Conservation (phyloP, 2,797 vertebrate species). For the Clarias fuscus region DNA sequence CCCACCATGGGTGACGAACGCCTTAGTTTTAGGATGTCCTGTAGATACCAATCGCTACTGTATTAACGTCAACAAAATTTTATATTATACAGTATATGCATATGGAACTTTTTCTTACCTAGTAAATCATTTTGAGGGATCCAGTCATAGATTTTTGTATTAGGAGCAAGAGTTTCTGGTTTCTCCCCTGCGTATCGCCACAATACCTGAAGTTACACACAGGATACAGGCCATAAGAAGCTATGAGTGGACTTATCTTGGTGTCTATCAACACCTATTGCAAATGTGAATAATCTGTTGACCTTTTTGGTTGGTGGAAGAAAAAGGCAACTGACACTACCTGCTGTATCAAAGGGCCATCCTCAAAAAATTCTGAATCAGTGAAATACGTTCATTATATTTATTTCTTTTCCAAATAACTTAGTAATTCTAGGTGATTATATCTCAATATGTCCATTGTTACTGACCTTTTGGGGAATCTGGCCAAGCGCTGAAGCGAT, state of each 20-base stretch:
- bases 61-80: background rate
- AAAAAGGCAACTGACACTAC: background rate
- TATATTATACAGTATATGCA: too few relatives aligned
- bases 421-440: background rate
- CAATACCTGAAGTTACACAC: slow-evolving; percentile 73
- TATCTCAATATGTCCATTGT: background rate
- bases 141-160: slow-evolving; percentile 85
- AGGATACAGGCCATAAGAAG: background rate
- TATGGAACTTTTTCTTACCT: slow-evolving; percentile 65
- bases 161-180: slow-evolving; percentile 78
- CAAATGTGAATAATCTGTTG: background rate
- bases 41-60: background rate
- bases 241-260: background rate
- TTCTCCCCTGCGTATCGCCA: slow-evolving; percentile 84
- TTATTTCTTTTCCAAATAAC: too few relatives aligned
- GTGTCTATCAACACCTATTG: background rate
- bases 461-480: slow-evolving; percentile 82
- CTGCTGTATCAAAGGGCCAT: background rate
- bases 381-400: background rate
- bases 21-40: slow-evolving; percentile 82
- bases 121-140: slow-evolving; percentile 92
- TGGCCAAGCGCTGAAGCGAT: slow-evolving; percentile 80
- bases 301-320: background rate
- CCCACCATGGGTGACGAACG: slow-evolving; percentile 75
- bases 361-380: background rate